Conservation (phyloP, 2,888 invertebrate genomes). For the Ormyrus pomaceus region DNA sequence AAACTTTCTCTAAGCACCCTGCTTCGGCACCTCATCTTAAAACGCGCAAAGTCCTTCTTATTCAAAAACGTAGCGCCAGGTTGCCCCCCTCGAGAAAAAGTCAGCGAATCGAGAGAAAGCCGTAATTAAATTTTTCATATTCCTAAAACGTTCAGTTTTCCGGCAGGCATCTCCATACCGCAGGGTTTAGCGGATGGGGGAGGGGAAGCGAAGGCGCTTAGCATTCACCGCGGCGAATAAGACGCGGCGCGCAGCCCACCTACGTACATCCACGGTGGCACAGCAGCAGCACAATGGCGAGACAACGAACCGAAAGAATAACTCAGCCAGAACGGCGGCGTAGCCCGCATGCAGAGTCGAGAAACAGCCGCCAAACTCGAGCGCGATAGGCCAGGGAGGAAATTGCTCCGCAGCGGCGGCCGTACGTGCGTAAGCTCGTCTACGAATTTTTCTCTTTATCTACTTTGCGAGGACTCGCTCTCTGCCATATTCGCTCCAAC, state of each 20-base stretch:
- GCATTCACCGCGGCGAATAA: slow-evolving; percentile 63
- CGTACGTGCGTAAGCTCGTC: slow-evolving; percentile 62
- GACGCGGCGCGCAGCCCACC: slow-evolving; percentile 61
- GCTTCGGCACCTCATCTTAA: not conserved
- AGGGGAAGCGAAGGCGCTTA: slow-evolving; percentile 58
- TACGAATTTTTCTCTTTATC: slow-evolving; percentile 37
- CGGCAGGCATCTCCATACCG: not conserved
- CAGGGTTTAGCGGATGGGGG: not conserved
- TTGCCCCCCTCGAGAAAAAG: not conserved
- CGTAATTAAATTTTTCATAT: slow-evolving; percentile 49
- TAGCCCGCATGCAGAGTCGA: slow-evolving; percentile 64
- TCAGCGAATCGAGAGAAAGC: not conserved
- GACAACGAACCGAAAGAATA: slow-evolving; percentile 73
- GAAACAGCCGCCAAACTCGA: slow-evolving; percentile 54
- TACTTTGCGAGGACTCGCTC: not conserved
- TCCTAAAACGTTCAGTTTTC: slow-evolving; percentile 40
- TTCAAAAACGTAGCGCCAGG: not conserved
- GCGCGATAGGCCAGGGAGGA: slow-evolving; percentile 9
- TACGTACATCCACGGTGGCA: slow-evolving; percentile 59
- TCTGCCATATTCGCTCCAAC: slow-evolving; percentile 13
- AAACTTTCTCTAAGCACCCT: not conserved
- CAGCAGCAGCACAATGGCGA: slow-evolving; percentile 69
- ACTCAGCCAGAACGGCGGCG: slow-evolving; percentile 69
- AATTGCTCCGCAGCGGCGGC: slow-evolving; percentile 57
- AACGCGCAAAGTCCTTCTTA: not conserved